Base-by-base conservation (phyloP, 2,797 vertebrate species). In the Xenentodon cancila region DNA sequence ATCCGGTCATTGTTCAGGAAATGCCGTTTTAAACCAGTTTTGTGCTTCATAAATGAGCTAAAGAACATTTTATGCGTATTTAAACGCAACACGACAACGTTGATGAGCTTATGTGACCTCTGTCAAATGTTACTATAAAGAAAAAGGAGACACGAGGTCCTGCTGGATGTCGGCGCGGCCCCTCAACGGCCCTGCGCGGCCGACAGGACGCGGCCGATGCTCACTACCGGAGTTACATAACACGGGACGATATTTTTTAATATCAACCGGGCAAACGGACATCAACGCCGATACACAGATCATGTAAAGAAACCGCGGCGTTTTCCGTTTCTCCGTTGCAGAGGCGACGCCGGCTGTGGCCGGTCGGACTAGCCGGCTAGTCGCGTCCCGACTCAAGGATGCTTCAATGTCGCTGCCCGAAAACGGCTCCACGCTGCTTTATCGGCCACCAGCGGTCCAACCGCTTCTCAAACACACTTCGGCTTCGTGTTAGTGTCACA, bases 401-500 rank as follows among this genome's bases (percentile, higher is more conserved):
- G 84, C 79, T 60, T 88, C 79, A 87, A 87, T 87, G 84, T 77
- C 86, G 82, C 77, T 19, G 27, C 27, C 22, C 2, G 7, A 15
- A 4, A 3, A 16, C 3, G 22, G 9, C 42, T 17, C 8, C 5
- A 5, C 13, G 0, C 44, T 0, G 17, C 1, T 12, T 2, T 40
- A 5, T 22, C 0, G 4, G 9, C 11, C 25, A 2, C 5, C 0
- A 55, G 8, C 11, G 7, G 19, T 17, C 3, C 7, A 8, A 11
- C 3, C 6, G 0, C 11, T 2, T 56, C 3, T 21, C 19, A 7
- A 9, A 11, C 9, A 7, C 8, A 2, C 9, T 4, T 40, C n/a
- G 42, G n/a, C 21, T 37, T 3, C 2, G 18, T 22, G 3, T 8
- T 5, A 20, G 27, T 0, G 19, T 37, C 0, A 25, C 45, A 58